Conservation (phyloP, 2,797 vertebrate genomes). For the Huso huso region DNA sequence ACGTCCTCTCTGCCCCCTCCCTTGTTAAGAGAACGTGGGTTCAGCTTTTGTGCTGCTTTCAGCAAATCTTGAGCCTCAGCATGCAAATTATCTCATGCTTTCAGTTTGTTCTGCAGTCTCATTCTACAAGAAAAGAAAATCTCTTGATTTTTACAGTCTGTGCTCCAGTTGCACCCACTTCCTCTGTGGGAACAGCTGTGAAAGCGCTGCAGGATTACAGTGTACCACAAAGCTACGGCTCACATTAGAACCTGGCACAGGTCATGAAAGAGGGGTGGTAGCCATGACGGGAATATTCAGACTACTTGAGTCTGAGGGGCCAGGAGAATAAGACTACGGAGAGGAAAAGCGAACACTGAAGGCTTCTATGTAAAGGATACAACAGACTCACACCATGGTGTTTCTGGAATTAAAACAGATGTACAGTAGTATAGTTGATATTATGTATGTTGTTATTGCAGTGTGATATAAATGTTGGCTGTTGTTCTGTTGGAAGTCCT, state of each 20-base stretch:
- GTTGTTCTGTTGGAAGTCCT: slow-evolving; percentile 36
- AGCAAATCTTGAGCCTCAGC: slow-evolving; percentile 24
- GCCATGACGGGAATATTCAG: slow-evolving; percentile 35
- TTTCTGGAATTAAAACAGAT: slow-evolving; percentile 46
- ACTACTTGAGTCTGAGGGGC: slow-evolving; percentile 36
- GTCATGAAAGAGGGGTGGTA: slow-evolving; percentile 47
- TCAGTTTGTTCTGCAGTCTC: slow-evolving; percentile 21
- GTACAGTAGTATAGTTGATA: slow-evolving; percentile 20
- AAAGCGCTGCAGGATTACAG: slow-evolving; percentile 67
- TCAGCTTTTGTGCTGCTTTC: slow-evolving; percentile 26
- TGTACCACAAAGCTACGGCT: slow-evolving; percentile 55
- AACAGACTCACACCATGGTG: slow-evolving; percentile 43
- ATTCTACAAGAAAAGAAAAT: slow-evolving; percentile 15
- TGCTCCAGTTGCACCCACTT: slow-evolving; percentile 69
- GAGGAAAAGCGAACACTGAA: slow-evolving; percentile 30
- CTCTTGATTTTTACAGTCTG: slow-evolving; percentile 7
- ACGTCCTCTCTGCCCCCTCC: slow-evolving; percentile 21
- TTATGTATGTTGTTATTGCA: slow-evolving; percentile 45
- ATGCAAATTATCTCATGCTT: slow-evolving; percentile 27
- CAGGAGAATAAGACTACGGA: slow-evolving; percentile 36
- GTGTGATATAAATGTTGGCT: slow-evolving; percentile 33
- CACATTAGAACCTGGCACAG: slow-evolving; percentile 59
- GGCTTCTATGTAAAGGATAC: slow-evolving; percentile 46
- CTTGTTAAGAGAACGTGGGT: background rate
- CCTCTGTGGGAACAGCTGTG: slow-evolving; percentile 79